Percentiles rank a stretch among this genome's conserved stretches.
Conservation (phyloP, 2,797 vertebrate species). For the Enteromius treurensis region DNA sequence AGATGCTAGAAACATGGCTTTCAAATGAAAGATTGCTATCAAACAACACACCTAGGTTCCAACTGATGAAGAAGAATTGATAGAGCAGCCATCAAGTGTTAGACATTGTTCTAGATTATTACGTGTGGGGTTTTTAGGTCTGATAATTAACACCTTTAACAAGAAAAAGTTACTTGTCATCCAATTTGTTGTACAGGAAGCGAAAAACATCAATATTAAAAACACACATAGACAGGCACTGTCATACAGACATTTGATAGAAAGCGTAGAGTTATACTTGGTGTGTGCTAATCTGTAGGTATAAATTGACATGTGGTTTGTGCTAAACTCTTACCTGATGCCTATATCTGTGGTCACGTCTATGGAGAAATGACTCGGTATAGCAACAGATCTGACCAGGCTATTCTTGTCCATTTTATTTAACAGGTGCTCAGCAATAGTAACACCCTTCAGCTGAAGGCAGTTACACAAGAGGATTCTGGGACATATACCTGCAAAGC, state of each 20-base stretch:
- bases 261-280: not conserved
- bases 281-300: not conserved
- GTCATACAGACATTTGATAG: constrained; percentile 12
- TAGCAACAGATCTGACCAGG: constrained; percentile 14
- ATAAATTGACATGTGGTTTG: not conserved
- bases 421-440: constrained; percentile 88
- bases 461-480: constrained; percentile 85
- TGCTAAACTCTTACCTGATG: not conserved
- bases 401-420: constrained; percentile 35
- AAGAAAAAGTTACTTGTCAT: no score
- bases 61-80: no score
- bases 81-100: no score
- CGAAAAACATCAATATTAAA: constrained; percentile 14
- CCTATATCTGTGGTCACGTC: not conserved
- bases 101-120: no score
- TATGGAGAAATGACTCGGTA: not conserved
- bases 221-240: not conserved
- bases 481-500: constrained; percentile 90
- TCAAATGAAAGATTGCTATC: no score
- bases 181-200: not conserved
- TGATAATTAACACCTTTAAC: no score
- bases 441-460: constrained; percentile 84
- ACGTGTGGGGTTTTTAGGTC: no score
- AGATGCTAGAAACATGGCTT: no score
- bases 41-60: no score